Evolutionary conservation across 2,797 vertebrate species (phyloP), one percentile per base, ranked within the genome.

Genomic region (Microhierax caerulescens): DNA sequence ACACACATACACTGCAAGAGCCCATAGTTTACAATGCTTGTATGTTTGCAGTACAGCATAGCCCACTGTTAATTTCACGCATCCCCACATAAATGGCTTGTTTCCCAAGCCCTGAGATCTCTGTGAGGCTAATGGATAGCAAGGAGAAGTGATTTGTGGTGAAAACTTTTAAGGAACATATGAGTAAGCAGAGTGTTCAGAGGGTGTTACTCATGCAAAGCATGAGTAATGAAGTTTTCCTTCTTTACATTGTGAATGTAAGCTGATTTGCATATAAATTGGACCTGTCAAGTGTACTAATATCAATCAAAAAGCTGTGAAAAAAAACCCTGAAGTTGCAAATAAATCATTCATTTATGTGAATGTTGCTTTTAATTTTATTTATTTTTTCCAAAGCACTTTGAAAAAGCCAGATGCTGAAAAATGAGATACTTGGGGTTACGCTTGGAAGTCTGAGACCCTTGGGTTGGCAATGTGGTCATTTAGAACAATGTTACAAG

Each of bases 251-350:
- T 78, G 84, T 87, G 88, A 97, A 74, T 96, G 53, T 76, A 82
- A 89, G 45, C 59, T 88, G 61, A 93, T 96, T 96, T 96, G 69
- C 96, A 97, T 96, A 84, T 92, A 96, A 94, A 97, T 97, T 95
- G 95, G 65, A 93, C 90, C 65, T 85, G 75, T 78, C 94, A 84
- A 91, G 85, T 75, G 36, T 63, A 63, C 32, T 72, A 84, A 64
- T 92, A 95, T 93, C 78, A 89, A 88, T 94, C 81, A 95, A 92
- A 95, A 70, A 65, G 48, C 79, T 88, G 34, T 77, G 80, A 91
- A 88, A 94, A 82, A 90, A 74, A 60, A 78, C 39, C 39, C 39
- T 74, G 61, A 88, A 65, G 90, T 80, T 93, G 78, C 61, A 96
- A 91, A 94, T 87, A 92, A 72, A 95, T 93, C 50, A 93, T 93